These are phyloP conservation scores for Gymnobelideus leadbeateri DNA, from an alignment of 2,113 vertebrate species.

Conservation along the genomic window DNA sequence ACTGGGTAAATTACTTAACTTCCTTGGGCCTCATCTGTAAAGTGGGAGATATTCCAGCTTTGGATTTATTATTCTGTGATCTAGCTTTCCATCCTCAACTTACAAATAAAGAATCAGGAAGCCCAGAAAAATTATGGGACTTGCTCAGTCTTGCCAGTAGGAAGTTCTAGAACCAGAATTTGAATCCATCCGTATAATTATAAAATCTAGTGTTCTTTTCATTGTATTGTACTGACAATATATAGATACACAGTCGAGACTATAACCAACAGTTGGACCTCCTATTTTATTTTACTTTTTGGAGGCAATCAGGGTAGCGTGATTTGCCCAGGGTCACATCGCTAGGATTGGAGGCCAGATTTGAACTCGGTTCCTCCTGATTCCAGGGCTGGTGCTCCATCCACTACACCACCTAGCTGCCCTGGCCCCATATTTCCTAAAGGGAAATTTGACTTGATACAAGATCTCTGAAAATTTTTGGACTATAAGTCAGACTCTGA, in stretches of 20 bases:
- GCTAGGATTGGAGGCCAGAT: background rate
- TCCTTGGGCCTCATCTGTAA: background rate
- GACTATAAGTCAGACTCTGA: background rate
- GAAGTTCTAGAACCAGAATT: background rate
- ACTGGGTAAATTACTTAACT: background rate
- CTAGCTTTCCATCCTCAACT: background rate
- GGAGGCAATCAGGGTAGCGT: background rate
- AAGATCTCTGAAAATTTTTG: background rate
- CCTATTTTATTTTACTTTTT: background rate
- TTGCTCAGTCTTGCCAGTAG: background rate
- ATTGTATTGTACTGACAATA: background rate
- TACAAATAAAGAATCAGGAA: background rate
- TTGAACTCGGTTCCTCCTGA: too few relatives aligned
- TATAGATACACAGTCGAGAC: background rate
- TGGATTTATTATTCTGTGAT: background rate
- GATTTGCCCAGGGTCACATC: background rate
- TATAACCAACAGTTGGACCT: background rate
- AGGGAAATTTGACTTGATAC: background rate
- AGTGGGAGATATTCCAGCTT: background rate
- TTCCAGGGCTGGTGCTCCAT: too few relatives aligned
- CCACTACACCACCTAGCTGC: too few relatives aligned
- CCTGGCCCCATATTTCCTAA: background rate
- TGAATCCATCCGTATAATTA: background rate
- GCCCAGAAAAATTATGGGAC: background rate
- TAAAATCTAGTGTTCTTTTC: background rate